Conservation (phyloP, 2,113 vertebrate species). For the Electrona antarctica region DNA sequence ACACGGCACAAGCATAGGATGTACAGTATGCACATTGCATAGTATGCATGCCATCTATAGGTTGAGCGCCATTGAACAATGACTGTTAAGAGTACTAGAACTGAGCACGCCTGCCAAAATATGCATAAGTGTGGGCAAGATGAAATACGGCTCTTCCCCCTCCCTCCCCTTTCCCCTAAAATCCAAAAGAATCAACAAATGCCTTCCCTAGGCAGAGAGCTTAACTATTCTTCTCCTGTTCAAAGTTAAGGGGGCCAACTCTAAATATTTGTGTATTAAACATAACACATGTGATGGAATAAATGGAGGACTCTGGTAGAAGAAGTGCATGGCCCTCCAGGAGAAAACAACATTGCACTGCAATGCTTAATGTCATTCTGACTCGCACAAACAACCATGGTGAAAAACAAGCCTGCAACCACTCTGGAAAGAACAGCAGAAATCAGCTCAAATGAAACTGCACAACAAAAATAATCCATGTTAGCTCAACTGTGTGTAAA, state of each 20-base stretch:
- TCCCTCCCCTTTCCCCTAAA: slow-evolving; percentile 13
- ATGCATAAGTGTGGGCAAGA: slow-evolving; percentile 58
- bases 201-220: slow-evolving; percentile 57
- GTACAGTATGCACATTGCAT: slow-evolving; percentile 42
- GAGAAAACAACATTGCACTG: slow-evolving; percentile 58
- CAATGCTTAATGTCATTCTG: slow-evolving; percentile 63
- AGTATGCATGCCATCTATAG: slow-evolving; percentile 61
- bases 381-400: slow-evolving; percentile 58
- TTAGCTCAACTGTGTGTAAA: too few species aligned
- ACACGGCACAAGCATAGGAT: slow-evolving; percentile 30
- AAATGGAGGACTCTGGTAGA: slow-evolving; percentile 49
- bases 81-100: slow-evolving; percentile 67
- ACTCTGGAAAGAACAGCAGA: slow-evolving; percentile 25
- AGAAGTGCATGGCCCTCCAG: slow-evolving; percentile 62
- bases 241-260: slow-evolving; percentile 67
- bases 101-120: slow-evolving; percentile 50
- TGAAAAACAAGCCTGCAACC: slow-evolving; percentile 56
- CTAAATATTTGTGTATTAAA: slow-evolving; percentile 78
- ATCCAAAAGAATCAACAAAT: slow-evolving; percentile 54
- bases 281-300: slow-evolving; percentile 60
- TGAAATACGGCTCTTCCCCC: slow-evolving; percentile 53
- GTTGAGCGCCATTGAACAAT: slow-evolving; percentile 54
- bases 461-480: too few species aligned
- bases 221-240: slow-evolving; percentile 64
- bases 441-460: slow-evolving; percentile 23